phyloP scores from a whole-genome alignment of 2,888 invertebrate species.

The Amblyjoppa proteus region DNA sequence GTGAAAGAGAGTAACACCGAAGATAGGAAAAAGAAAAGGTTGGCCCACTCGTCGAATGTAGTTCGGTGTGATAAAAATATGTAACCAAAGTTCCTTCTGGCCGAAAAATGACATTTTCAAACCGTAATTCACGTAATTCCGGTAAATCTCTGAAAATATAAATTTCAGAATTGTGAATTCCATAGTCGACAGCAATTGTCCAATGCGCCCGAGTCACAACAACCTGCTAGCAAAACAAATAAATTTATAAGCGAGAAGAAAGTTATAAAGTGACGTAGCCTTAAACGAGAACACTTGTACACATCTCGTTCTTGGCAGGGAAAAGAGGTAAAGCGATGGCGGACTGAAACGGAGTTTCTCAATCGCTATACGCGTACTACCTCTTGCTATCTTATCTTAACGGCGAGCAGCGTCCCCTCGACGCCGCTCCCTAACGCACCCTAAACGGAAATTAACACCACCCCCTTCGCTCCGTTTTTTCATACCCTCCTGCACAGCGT shows the following conservation, averaged over 20 bases:
- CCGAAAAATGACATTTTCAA: background rate
- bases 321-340: constrained; percentile 61
- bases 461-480: constrained; percentile 42
- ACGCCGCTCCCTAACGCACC: constrained; percentile 77
- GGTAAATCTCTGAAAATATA: background rate
- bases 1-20: background rate
- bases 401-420: constrained; percentile 77
- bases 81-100: background rate
- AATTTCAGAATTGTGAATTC: background rate
- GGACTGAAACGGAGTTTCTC: constrained; percentile 62
- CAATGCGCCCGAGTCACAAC: background rate
- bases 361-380: constrained; percentile 39
- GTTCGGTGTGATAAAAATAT: background rate
- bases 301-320: constrained; percentile 4
- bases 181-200: background rate
- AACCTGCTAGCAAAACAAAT: background rate
- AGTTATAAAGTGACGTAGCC: background rate
- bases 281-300: background rate
- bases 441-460: constrained; percentile 84
- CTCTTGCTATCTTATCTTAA: constrained; percentile 83
- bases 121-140: background rate
- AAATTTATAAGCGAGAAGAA: background rate
- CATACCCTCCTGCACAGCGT: background rate
- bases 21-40: background rate
- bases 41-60: background rate